Percentiles rank a stretch among this genome's conserved stretches.
phyloP scores from a whole-genome alignment of 2,797 vertebrate genomes.

The Anguilla obscura region DNA sequence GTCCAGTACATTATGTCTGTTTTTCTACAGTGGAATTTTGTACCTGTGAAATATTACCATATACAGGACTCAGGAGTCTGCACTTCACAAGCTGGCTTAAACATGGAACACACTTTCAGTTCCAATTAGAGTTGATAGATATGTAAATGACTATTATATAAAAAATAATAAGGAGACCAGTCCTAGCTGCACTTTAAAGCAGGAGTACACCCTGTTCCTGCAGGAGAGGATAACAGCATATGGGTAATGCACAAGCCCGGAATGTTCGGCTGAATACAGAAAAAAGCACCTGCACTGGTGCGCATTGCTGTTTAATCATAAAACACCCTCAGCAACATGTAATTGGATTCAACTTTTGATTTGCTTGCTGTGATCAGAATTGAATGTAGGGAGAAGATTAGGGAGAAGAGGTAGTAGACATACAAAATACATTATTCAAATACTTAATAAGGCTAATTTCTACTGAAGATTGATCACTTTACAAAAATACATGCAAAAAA shows the following conservation, averaged over 20 bases:
- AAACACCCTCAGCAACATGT: constrained; percentile 5
- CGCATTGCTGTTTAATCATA: background rate
- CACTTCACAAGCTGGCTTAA: background rate
- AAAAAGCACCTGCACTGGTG: background rate
- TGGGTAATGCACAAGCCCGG: background rate
- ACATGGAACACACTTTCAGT: background rate
- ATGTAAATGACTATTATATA: background rate
- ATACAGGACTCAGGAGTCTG: too few relatives aligned
- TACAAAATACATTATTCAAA: constrained; percentile 7
- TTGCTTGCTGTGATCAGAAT: background rate
- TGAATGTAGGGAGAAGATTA: background rate
- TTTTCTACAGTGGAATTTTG: too few relatives aligned
- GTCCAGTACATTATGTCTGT: too few relatives aligned
- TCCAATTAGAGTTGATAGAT: background rate
- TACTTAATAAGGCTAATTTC: background rate
- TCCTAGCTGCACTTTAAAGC: background rate
- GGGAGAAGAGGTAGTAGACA: background rate
- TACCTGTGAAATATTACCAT: too few relatives aligned
- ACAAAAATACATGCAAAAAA: background rate
- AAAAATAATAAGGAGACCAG: background rate
- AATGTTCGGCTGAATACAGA: background rate
- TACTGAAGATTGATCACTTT: background rate
- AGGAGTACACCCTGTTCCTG: background rate
- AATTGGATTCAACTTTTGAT: background rate
- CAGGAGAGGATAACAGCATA: background rate